Evolutionary conservation across 2,797 vertebrate species (phyloP).

Genomic region (Ceyx erithaca): DNA sequence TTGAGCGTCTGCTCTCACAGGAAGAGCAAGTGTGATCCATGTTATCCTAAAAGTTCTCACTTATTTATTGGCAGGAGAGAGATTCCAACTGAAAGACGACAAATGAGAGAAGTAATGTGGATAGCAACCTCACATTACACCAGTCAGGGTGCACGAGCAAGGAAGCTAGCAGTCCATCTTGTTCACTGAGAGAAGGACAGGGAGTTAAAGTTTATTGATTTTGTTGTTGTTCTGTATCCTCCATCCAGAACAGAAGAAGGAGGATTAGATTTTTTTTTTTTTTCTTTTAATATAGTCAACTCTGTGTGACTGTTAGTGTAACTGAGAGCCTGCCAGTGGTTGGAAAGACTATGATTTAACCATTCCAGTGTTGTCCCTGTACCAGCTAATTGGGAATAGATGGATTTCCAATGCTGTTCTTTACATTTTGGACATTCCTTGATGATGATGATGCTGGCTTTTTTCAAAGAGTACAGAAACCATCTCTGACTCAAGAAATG

Average conservation of each 20-base stretch:
- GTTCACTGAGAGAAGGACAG: slow-evolving; percentile 5
- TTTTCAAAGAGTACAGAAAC: not conserved
- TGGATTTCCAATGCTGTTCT: not conserved
- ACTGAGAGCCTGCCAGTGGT: not conserved
- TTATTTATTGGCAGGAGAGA: slow-evolving; percentile 44
- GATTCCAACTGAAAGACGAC: slow-evolving; percentile 49
- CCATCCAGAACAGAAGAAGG: slow-evolving; percentile 32
- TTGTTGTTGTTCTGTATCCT: slow-evolving; percentile 22
- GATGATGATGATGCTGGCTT: not conserved
- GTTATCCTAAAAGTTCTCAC: not conserved
- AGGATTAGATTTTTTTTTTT: slow-evolving; percentile 16
- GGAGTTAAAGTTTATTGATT: slow-evolving; percentile 62
- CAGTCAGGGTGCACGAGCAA: not conserved
- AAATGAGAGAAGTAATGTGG: slow-evolving; percentile 16
- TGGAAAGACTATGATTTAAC: slow-evolving; percentile 28
- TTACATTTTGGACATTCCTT: not conserved
- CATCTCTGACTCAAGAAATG: not conserved
- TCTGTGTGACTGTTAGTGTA: slow-evolving; percentile 8
- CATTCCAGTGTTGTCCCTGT: not conserved
- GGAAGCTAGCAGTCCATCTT: slow-evolving; percentile 12
- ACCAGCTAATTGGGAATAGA: not conserved
- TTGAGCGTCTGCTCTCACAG: slow-evolving; percentile 27
- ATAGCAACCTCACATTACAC: not conserved
- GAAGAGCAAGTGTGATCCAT: slow-evolving; percentile 14
- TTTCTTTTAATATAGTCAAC: slow-evolving; percentile 40